Base-by-base conservation (phyloP, 2,113 vertebrate genomes). In the Ictalurus punctatus region DNA sequence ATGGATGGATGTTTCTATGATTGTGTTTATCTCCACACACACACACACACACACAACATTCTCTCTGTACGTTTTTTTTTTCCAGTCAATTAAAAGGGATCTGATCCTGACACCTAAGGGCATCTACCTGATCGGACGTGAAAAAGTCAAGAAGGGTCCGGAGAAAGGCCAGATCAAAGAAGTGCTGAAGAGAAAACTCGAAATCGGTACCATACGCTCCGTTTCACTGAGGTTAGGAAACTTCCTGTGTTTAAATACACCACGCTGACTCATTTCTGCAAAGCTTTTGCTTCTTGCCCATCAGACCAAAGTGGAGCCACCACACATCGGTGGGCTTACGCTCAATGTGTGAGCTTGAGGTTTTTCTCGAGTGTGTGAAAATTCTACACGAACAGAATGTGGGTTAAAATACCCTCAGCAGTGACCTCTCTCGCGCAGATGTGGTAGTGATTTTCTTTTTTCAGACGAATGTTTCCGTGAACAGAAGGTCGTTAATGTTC, bases 111-210 rank as follows among this genome's bases (percentile, higher is more conserved):
- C 98, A 0, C 96, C 98, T 0, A 99, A 98, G 86, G 96, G 92
- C 59, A 96, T 99, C 94, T 99, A 99, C 91, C 90, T 99, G 93
- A 98, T 99, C 17, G 98, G 98, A 30, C 93, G 97, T 73, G 98
- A 99, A 93, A 99, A 99, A 89, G 95, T 98, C 88, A 99, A 99
- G 93, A 99, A 98, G 86, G 98, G 98, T 6, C 97, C 98, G 0
- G 98, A 99, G 92, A 99, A 99, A 91, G 98, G 98, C 1, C 96
- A 97, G 89, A 98, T 99, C 92, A 97, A 96, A 87, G 98, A 99
- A 91, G 96, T 99, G 58, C 94, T 99, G 74, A 99, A 99, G 92
- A 96, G 98, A 91, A 98, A 97, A 88, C 82, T 99, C 90, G 98
- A 99, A 86, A 96, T 99, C 67, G 95, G 92, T 44, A 94, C 92